Evolutionary conservation across 2,113 vertebrate species (phyloP), one percentile per base, ranked within the genome.

Genomic region (Saccopteryx leptura): DNA sequence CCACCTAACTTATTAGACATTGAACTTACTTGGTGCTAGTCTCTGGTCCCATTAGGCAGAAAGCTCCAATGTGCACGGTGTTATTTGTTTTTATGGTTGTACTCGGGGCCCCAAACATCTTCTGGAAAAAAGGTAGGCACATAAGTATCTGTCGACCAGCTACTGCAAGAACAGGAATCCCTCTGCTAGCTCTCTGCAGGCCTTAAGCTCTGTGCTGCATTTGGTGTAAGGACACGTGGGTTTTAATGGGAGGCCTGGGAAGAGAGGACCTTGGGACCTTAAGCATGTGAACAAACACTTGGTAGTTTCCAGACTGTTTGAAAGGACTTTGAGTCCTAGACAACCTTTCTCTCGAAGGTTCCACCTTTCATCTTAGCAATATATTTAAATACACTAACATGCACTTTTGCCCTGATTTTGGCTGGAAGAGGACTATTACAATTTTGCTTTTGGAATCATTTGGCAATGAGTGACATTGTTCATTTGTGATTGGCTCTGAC

Each of bases 381-480:
- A 61, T 10, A 90, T 31, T 58, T 76, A 61, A 81, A 68, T 48
- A 52, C 11, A 54, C 19, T 61, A 74, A 19, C 61, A 75, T 94
- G 54, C 33, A 66, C 46, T 68, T 23, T 61, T 89, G 87, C 48
- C 65, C 65, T 28, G 60, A 87, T 26, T 71, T 89, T 63, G 92
- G 72, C 84, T 85, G 82, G 66, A 56, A 17, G 75, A 80, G 26
- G 48, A 48, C 39, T 33, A 14, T 83, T 65, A 26, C 18, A 56
- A 68, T 78, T 81, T 83, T 83, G 63, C 80, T 91, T 95, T 88
- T 93, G 95, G 75, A 94, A 89, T 86, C 69, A 2, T 65, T 91
- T 95, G 95, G 93, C 89, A 82, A 24, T 0, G 9, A 54, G 28
- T 4, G 26, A 74, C 33, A 58, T 58, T 56, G 50, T 71, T 69